These are phyloP conservation scores for Dendronephthya gigantea DNA, from an alignment of 64 coral and sea anemone genomes.

Conservation along the genomic window DNA sequence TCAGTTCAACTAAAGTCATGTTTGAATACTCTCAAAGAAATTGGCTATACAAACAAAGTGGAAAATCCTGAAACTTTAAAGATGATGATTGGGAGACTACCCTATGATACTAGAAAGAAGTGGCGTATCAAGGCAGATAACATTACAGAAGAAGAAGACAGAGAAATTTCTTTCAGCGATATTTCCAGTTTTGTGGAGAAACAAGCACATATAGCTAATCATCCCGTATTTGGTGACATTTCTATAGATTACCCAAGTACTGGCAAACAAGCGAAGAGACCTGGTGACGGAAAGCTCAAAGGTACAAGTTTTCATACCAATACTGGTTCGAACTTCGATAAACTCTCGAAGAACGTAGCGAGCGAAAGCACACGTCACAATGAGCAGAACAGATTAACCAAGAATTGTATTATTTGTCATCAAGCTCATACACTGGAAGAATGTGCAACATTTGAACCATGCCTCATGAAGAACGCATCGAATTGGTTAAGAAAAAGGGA, in stretches of 20 bases:
- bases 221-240: conserved; percentile 8
- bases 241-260: background rate
- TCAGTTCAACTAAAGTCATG: conserved; percentile 12
- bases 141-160: conserved; percentile 10
- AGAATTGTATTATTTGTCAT: background rate
- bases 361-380: background rate
- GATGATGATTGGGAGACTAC: conserved; percentile 15
- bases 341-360: background rate
- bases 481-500: background rate
- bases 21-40: conserved; percentile 25
- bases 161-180: background rate
- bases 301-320: background rate
- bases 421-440: background rate
- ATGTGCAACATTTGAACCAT: background rate
- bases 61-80: conserved; percentile 29
- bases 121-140: conserved; percentile 9
- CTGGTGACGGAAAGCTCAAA: background rate
- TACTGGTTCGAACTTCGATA: background rate
- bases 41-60: conserved; percentile 16
- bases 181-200: conserved; percentile 2
- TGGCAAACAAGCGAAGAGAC: background rate
- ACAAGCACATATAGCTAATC: background rate
- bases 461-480: background rate
- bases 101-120: background rate
- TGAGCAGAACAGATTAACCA: no score